Conservation (phyloP, 2,797 vertebrate species). For the Hyperoplus lanceolatus region DNA sequence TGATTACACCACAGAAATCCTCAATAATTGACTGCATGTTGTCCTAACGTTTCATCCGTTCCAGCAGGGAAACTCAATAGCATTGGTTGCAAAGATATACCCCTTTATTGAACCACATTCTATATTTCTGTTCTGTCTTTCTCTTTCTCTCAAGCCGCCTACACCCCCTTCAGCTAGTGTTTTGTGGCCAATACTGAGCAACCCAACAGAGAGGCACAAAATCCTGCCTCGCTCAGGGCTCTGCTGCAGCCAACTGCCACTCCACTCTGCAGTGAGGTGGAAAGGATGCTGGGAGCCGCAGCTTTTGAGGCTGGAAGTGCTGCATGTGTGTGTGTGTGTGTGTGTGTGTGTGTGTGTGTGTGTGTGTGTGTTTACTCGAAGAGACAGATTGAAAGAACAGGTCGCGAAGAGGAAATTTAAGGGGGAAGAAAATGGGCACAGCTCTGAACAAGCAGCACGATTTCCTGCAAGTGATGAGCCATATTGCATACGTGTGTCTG, state of each 20-base stretch:
- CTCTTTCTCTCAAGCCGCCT: neutral
- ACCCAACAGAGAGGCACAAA: slow-evolving; percentile 5
- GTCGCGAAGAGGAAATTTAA: slow-evolving; percentile 8
- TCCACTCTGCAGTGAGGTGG: slow-evolving; percentile 49
- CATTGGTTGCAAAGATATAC: neutral
- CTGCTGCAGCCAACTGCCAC: slow-evolving; percentile 35
- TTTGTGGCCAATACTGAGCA: slow-evolving; percentile 31
- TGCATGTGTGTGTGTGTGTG: slow-evolving; percentile 16
- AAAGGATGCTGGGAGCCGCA: slow-evolving; percentile 32
- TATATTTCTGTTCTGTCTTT: slow-evolving; percentile 1
- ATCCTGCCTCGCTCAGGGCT: slow-evolving; percentile 28
- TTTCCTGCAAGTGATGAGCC: slow-evolving; percentile 37
- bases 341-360: slow-evolving; percentile 9
- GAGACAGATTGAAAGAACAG: slow-evolving; percentile 20
- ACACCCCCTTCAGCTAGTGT: slow-evolving; percentile 3
- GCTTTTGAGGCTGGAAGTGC: slow-evolving; percentile 20
- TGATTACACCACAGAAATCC: neutral
- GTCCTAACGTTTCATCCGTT: neutral
- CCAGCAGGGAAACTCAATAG: neutral
- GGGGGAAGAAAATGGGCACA: neutral
- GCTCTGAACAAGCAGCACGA: slow-evolving; percentile 17
- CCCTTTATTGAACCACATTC: neutral
- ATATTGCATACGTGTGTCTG: slow-evolving; percentile 39
- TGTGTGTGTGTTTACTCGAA: neutral
- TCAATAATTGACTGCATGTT: slow-evolving; percentile 2